phyloP scores from a whole-genome alignment of 2,888 invertebrate genomes.

The Calameuta pallipes region DNA sequence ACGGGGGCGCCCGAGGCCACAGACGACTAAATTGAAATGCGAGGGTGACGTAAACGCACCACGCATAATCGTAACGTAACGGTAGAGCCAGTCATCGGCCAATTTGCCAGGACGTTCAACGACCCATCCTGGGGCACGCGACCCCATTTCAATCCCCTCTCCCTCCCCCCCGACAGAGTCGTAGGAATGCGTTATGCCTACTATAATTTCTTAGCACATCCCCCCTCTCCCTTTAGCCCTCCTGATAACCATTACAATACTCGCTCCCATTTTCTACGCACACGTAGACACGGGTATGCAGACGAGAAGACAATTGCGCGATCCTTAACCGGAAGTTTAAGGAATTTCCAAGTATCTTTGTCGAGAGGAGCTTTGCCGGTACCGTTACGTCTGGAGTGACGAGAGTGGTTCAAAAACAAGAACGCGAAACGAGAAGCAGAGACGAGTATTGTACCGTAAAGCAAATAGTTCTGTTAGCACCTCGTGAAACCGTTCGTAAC shows the following conservation, averaged over 20 bases:
- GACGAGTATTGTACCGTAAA: background rate
- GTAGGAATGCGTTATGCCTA: background rate
- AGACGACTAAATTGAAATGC: conserved; percentile 1
- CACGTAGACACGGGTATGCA: too few relatives aligned
- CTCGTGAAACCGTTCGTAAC: background rate
- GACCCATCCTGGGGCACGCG: background rate
- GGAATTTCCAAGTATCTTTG: background rate
- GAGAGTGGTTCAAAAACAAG: background rate
- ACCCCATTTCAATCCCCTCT: background rate
- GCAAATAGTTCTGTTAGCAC: background rate
- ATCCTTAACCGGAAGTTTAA: background rate
- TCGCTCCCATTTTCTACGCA: too few relatives aligned
- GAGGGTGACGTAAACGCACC: background rate
- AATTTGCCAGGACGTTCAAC: conserved; percentile 5
- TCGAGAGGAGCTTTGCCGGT: background rate
- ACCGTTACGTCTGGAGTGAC: background rate
- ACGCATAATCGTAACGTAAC: conserved; percentile 6
- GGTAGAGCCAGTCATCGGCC: conserved; percentile 1
- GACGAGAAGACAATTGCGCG: background rate
- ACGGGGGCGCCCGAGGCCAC: conserved; percentile 1
- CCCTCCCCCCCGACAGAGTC: background rate
- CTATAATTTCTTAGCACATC: background rate
- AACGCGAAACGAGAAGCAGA: background rate
- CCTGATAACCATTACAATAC: background rate
- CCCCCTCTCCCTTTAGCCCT: too few relatives aligned